Conservation (phyloP, 2,113 vertebrate genomes). For the Tretioscincus oriximinensis region DNA sequence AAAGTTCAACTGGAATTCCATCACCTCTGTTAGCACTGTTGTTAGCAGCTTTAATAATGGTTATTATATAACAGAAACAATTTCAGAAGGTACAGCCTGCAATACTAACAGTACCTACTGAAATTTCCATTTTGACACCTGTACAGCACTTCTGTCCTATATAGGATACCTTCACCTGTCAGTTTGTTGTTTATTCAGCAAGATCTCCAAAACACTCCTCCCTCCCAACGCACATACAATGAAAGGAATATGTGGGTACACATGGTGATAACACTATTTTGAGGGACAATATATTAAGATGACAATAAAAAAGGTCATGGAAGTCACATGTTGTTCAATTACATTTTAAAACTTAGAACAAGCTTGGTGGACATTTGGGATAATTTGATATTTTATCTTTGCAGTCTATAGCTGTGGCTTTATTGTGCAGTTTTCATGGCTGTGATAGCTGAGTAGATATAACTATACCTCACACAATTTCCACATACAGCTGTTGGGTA, state of each 20-base stretch:
- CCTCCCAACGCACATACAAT: neutral
- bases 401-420: neutral
- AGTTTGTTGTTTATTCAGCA: no score
- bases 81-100: no score
- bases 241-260: neutral
- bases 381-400: conserved; percentile 23
- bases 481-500: conserved; percentile 37
- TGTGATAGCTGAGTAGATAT: conserved; percentile 26
- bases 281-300: neutral
- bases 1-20: no score
- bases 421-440: conserved; percentile 24
- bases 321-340: neutral
- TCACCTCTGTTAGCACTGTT: no score
- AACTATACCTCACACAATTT: conserved; percentile 18
- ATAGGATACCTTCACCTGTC: no score
- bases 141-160: neutral
- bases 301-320: neutral
- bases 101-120: no score
- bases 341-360: neutral
- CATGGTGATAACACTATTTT: neutral
- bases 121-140: no score
- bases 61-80: no score
- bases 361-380: neutral
- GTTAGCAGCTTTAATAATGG: no score
- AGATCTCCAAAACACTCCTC: no score